Evolutionary conservation across 2,888 invertebrate species (phyloP).

Genomic region (Pandemis corylana): DNA sequence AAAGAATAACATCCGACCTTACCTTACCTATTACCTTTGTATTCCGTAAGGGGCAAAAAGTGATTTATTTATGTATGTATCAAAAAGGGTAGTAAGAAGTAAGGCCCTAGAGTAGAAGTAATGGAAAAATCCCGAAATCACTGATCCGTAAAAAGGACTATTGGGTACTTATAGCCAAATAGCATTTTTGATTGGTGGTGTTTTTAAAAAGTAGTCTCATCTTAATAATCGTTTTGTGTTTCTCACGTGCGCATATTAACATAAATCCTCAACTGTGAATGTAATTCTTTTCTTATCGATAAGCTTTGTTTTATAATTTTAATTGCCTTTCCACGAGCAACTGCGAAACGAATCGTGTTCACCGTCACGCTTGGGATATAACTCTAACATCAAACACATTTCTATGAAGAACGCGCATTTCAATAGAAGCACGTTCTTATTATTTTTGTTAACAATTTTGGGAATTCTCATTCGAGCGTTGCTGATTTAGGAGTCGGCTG

Average conservation of each 20-base stretch:
- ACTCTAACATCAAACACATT: constrained; percentile 1
- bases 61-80: too few relatives aligned
- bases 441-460: constrained; percentile 27
- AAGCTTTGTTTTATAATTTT: not conserved
- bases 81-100: too few relatives aligned
- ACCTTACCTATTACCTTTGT: too few relatives aligned
- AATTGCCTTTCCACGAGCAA: constrained; percentile 3
- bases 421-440: constrained; percentile 5
- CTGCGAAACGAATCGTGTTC: not conserved
- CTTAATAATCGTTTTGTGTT: not conserved
- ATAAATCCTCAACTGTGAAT: not conserved
- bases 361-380: not conserved
- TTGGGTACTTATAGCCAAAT: too few relatives aligned
- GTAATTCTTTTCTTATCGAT: not conserved
- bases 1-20: too few relatives aligned
- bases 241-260: not conserved
- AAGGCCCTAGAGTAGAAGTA: too few relatives aligned
- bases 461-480: constrained; percentile 30
- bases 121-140: too few relatives aligned
- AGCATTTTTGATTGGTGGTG: too few relatives aligned
- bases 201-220: too few relatives aligned
- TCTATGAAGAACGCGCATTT: constrained; percentile 13
- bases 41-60: too few relatives aligned
- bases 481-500: constrained; percentile 47
- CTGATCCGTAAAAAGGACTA: too few relatives aligned